Base-by-base conservation (phyloP, 2,888 invertebrate species). In the Lobophora halterata region DNA sequence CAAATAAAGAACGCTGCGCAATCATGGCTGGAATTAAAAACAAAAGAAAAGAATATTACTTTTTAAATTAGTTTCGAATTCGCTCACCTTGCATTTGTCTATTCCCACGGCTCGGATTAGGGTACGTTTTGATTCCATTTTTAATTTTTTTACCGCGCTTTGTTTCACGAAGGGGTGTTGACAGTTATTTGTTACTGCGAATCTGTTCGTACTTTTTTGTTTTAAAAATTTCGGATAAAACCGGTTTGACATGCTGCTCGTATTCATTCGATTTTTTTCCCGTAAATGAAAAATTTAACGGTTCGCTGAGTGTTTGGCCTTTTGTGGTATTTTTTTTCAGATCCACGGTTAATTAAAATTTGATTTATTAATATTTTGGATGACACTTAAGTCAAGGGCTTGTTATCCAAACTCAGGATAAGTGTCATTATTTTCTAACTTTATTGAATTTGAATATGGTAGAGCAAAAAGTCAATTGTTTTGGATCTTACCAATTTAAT, bases 111-210 rank as follows among this genome's bases (percentile, higher is more conserved):
- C 74, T 65, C 58, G 85, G 85, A 85, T 86, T 86, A 85, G 78
- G 81, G 52, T 44, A 51, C 52, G 67, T 75, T 76, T 70, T 74
- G 70, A 77, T 77, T 78, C 69, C 58, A 67, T 80, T 85, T 80
- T 78, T 71, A 71, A 69, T 71, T 75, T 74, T 81, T 85, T 83
- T 81, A 58, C 52, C 69, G 68, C 69, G 55, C 63, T 59, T 86
- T 86, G 83, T 85, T 85, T 86, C 80, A 82, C 78, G 73, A 75
- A 86, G 85, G 86, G 86, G 85, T 87, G 87, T 85, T 87, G 87
- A 87, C 87, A 87, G 85, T 79, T 86, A 83, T 83, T 83, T 82
- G 85, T 86, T 78, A 55, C 76, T 65, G 70, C 74, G 71, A 82
- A 81, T 83, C 80, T 76, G 79, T 78, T n/a, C 72, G 65, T 66